phyloP scores from a whole-genome alignment of 2,113 vertebrate species.

The Marcusenius ussheri region DNA sequence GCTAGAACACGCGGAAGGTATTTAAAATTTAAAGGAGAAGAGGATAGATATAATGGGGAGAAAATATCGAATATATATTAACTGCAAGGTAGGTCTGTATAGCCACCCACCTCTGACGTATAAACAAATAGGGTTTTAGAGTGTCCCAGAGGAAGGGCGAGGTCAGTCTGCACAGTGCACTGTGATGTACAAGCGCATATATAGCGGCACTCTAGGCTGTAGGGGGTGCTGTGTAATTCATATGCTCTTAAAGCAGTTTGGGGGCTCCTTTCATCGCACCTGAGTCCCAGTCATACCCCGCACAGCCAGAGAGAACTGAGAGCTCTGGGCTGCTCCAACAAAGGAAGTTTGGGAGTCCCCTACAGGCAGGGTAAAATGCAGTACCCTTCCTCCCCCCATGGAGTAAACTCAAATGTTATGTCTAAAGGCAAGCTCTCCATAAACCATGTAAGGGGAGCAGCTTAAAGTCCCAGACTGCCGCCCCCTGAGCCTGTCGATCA shows the following conservation, averaged over 20 bases:
- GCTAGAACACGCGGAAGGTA: background rate
- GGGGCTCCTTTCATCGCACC: background rate
- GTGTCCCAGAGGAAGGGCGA: background rate
- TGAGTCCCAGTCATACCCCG: background rate
- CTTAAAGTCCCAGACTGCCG: constrained; percentile 42
- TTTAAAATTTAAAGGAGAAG: background rate
- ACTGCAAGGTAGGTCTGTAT: background rate
- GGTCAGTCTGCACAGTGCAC: background rate
- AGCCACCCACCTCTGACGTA: background rate
- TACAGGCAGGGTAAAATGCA: background rate
- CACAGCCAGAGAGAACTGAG: background rate
- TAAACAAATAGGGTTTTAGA: background rate
- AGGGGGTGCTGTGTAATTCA: background rate
- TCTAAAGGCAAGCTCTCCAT: constrained; percentile 32
- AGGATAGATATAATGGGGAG: background rate
- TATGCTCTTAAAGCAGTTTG: background rate
- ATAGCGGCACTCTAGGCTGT: background rate
- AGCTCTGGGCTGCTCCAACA: background rate
- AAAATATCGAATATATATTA: background rate
- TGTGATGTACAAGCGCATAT: background rate
- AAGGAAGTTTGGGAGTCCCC: background rate
- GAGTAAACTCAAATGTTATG: constrained; percentile 22
- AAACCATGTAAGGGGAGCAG: constrained; percentile 33
- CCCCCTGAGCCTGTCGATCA: constrained; percentile 40
- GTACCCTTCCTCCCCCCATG: background rate